phyloP scores from a whole-genome alignment of 2,888 invertebrate species.

The Hedychridium roseum region DNA sequence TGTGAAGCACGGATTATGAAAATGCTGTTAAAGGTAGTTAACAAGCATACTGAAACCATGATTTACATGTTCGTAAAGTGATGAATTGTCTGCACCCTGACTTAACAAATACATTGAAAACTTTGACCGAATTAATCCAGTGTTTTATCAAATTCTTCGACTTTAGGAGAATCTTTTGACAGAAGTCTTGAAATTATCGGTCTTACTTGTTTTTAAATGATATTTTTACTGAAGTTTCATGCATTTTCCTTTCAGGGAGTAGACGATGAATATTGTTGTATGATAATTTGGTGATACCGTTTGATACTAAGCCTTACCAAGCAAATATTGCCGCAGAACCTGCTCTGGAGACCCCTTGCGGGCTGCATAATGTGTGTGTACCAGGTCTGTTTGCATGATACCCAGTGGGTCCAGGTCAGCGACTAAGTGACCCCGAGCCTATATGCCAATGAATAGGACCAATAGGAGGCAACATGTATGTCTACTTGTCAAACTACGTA shows the following conservation, averaged over 20 bases:
- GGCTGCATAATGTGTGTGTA: constrained; percentile 66
- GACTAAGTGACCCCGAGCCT: constrained; percentile 94
- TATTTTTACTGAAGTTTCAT: no score
- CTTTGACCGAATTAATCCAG: neutral
- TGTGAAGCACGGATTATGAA: constrained; percentile 7
- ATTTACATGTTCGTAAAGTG: constrained; percentile 17
- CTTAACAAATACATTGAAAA: no score
- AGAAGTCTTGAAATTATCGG: no score
- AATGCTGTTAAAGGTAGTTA: constrained; percentile 21
- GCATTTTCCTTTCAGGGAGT: no score
- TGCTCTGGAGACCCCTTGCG: constrained; percentile 69
- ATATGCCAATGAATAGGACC: constrained; percentile 58
- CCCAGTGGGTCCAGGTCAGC: constrained; percentile 94
- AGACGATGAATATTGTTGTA: no score
- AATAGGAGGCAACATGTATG: constrained; percentile 41
- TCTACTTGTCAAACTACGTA: constrained; percentile 12
- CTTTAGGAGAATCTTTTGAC: no score
- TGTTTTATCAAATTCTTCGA: no score
- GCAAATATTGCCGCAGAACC: constrained; percentile 72
- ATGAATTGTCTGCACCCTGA: constrained; percentile 15
- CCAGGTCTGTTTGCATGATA: constrained; percentile 80
- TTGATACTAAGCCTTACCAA: constrained; percentile 67
- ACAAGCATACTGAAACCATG: constrained; percentile 25
- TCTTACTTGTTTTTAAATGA: no score
- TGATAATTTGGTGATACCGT: no score